Evolutionary conservation across 2,113 vertebrate genomes (phyloP).

Genomic region (Gasterosteus nipponicus): DNA sequence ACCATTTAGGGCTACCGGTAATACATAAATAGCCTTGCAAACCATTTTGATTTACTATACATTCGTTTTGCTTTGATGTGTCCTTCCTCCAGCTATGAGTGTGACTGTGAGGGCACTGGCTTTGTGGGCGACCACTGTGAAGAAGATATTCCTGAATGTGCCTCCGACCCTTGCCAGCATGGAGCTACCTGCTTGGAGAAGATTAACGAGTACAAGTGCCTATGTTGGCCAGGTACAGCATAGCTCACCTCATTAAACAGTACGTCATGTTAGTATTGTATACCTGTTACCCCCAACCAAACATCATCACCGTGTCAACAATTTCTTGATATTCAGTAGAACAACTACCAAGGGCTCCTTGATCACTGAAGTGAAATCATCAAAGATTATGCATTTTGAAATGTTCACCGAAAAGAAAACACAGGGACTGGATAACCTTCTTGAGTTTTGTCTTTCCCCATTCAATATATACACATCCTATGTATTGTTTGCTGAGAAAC

Average conservation of each 20-base stretch:
- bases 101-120: slow-evolving; percentile 89
- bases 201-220: slow-evolving; percentile 85
- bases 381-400: not conserved
- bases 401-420: slow-evolving; percentile 4
- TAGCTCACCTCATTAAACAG: not conserved
- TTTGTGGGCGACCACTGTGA: slow-evolving; percentile 87
- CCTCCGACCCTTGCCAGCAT: slow-evolving; percentile 89
- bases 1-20: too few species aligned
- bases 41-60: not conserved
- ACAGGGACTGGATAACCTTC: not conserved
- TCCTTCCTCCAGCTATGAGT: slow-evolving; percentile 81
- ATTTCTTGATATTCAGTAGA: not conserved
- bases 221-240: slow-evolving; percentile 90
- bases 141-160: slow-evolving; percentile 90
- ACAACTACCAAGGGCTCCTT: not conserved
- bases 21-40: not conserved
- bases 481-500: not conserved
- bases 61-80: not conserved
- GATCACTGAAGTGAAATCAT: not conserved
- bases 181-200: slow-evolving; percentile 87
- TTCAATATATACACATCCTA: not conserved
- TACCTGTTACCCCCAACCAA: not conserved
- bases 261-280: not conserved
- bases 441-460: not conserved
- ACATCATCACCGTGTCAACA: not conserved